Conservation (phyloP, 2,113 vertebrate species). For the Erythrocebus patas region DNA sequence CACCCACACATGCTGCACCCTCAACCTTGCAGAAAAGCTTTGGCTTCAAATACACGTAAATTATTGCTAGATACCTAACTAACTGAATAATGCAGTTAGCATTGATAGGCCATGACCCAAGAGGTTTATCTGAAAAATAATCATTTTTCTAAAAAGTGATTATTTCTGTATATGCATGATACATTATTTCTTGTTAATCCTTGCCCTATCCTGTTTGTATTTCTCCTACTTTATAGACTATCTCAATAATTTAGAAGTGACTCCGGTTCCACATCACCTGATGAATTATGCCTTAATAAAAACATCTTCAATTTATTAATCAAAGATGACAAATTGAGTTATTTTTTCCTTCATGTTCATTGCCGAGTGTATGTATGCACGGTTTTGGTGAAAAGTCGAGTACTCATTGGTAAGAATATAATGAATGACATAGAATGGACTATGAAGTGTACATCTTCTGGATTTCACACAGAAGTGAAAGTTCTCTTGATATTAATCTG, state of each 20-base stretch:
- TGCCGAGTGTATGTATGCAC: not conserved
- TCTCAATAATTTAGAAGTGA: not conserved
- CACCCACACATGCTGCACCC: not conserved
- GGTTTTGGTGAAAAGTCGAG: not conserved
- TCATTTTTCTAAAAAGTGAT: not conserved
- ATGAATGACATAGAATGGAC: not conserved
- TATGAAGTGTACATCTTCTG: not conserved
- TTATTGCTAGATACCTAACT: not conserved
- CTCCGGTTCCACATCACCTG: not conserved
- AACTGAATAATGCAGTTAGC: not conserved
- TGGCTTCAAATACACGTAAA: not conserved
- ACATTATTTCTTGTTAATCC: not conserved
- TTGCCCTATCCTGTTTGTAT: not conserved
- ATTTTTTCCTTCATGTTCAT: not conserved
- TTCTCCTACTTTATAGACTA: not conserved
- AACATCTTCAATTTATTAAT: not conserved
- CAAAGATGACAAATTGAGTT: not conserved
- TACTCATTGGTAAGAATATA: not conserved
- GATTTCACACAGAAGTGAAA: not conserved
- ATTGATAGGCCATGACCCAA: not conserved
- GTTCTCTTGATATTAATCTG: not conserved
- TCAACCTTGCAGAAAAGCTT: not conserved
- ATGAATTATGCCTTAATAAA: not conserved
- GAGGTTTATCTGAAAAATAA: not conserved
- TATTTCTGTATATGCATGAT: not conserved